Evolutionary conservation across 2,113 vertebrate species (phyloP).

Genomic region (Taxidea taxus): DNA sequence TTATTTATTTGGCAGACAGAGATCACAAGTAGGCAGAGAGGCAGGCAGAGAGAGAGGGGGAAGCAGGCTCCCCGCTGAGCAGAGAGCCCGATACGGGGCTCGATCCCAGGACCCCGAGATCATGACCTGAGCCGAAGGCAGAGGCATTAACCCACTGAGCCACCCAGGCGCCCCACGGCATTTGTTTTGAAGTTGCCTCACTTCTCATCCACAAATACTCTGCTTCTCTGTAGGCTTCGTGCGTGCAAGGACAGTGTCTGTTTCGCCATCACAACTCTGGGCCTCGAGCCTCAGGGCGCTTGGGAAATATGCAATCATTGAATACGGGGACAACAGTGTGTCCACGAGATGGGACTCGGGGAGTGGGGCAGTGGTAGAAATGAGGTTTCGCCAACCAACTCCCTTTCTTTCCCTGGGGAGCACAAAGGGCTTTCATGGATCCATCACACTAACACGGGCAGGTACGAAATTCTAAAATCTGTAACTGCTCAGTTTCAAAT

Average conservation of each 20-base stretch:
- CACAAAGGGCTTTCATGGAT: conserved; percentile 60
- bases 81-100: too few species aligned
- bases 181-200: not conserved
- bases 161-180: too few species aligned
- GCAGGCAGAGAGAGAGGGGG: too few species aligned
- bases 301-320: not conserved
- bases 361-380: not conserved
- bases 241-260: not conserved
- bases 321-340: not conserved
- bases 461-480: conserved; percentile 51
- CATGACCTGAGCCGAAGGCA: too few species aligned
- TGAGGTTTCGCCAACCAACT: not conserved
- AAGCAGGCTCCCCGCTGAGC: too few species aligned
- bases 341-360: not conserved
- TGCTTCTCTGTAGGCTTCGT: not conserved
- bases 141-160: too few species aligned
- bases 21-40: too few species aligned
- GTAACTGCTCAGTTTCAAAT: conserved; percentile 63
- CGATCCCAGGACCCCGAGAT: too few species aligned
- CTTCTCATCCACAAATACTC: not conserved
- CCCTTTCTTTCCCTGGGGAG: not conserved
- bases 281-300: not conserved
- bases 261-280: not conserved
- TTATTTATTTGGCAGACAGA: too few species aligned
- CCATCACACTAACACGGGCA: conserved; percentile 56